phyloP scores from a whole-genome alignment of 2,113 vertebrate genomes.

The Vimba vimba region DNA sequence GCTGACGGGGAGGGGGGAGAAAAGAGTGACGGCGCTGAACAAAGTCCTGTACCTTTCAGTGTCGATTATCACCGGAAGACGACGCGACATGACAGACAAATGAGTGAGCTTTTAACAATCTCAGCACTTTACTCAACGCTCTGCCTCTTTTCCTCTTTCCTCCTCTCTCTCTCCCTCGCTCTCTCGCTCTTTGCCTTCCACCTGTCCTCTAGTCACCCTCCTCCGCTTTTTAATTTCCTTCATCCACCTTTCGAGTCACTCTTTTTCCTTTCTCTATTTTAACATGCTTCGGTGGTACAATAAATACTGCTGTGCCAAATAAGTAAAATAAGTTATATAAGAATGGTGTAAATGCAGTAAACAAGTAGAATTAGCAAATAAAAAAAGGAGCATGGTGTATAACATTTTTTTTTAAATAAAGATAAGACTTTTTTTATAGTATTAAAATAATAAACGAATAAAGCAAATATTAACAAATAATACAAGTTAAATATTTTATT shows the following conservation, averaged over 20 bases:
- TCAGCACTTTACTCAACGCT: slow-evolving; percentile 41
- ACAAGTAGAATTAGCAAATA: background rate
- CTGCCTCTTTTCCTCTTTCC: background rate
- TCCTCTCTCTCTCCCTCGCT: background rate
- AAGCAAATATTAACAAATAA: background rate
- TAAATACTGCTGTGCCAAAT: background rate
- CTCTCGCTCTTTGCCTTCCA: background rate
- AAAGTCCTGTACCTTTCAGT: slow-evolving; percentile 73
- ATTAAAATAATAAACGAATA: background rate
- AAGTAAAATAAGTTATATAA: background rate
- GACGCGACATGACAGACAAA: slow-evolving; percentile 72
- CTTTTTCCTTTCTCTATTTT: slow-evolving; percentile 11
- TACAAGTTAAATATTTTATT: background rate
- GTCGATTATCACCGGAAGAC: slow-evolving; percentile 72
- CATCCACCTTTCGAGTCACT: background rate
- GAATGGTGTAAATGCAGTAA: background rate
- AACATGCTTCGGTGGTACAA: background rate
- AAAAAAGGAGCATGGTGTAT: background rate
- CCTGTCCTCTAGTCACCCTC: background rate
- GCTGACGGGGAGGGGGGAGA: background rate
- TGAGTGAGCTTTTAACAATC: slow-evolving; percentile 72
- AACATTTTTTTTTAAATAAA: background rate
- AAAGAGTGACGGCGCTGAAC: slow-evolving; percentile 51
- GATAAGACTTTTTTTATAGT: background rate
- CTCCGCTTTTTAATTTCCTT: background rate